phyloP scores from a whole-genome alignment of 2,888 invertebrate genomes.

The Allophyes oxyacanthae region DNA sequence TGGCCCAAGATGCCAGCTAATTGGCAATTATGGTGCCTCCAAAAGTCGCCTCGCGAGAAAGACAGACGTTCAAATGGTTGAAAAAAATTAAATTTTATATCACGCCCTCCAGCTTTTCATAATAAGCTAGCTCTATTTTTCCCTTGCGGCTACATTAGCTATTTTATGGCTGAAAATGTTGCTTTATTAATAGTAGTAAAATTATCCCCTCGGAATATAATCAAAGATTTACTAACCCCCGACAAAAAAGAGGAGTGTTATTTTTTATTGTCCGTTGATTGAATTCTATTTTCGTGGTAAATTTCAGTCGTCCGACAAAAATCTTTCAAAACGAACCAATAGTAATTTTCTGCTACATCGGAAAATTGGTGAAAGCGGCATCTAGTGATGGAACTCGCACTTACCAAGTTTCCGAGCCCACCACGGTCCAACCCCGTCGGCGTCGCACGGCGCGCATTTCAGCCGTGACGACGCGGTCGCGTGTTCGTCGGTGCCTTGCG shows the following conservation, averaged over 20 bases:
- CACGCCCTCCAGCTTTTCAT: conserved; percentile 36
- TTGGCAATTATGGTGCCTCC: conserved; percentile 69
- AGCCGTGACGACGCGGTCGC: conserved; percentile 82
- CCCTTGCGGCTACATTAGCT: conserved; percentile 11
- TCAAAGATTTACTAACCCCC: no score
- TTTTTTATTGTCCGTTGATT: no score
- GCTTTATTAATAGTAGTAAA: no score
- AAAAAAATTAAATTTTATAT: conserved; percentile 51
- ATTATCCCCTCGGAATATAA: not conserved
- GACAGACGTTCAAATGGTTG: conserved; percentile 46
- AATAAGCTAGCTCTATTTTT: conserved; percentile 25
- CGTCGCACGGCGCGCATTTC: conserved; percentile 88
- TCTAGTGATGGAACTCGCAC: conserved; percentile 66
- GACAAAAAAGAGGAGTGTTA: no score
- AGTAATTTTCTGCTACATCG: not conserved
- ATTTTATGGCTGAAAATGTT: no score
- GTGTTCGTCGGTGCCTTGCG: conserved; percentile 77
- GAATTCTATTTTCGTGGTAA: no score
- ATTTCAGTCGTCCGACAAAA: no score
- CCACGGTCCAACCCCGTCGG: conserved; percentile 93
- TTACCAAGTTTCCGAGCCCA: conserved; percentile 93
- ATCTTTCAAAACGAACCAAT: no score
- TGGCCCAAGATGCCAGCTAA: conserved; percentile 62
- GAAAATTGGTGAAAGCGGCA: conserved; percentile 65
- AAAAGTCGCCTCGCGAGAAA: conserved; percentile 59